Evolutionary conservation across 2,113 vertebrate genomes (phyloP).

Genomic region (Conger conger): DNA sequence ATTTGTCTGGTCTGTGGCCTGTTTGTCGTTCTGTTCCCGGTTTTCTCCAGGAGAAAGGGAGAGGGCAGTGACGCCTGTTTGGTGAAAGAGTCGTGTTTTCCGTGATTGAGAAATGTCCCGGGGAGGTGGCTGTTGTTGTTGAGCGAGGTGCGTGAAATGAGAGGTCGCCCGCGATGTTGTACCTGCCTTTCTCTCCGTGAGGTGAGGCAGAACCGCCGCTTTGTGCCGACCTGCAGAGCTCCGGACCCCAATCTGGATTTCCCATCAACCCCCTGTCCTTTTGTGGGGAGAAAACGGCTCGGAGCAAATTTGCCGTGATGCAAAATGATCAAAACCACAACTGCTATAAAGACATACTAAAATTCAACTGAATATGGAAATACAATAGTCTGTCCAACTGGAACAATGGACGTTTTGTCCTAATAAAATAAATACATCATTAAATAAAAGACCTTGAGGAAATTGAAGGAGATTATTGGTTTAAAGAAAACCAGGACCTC

Average conservation of each 20-base stretch:
- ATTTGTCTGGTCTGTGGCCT: not conserved
- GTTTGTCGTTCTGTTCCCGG: not conserved
- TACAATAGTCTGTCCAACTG: not conserved
- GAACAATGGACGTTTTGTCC: not conserved
- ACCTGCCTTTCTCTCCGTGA: not conserved
- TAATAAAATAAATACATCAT: not conserved
- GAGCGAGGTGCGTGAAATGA: not conserved
- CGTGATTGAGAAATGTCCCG: not conserved
- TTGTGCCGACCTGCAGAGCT: constrained; percentile 3
- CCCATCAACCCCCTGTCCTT: not conserved
- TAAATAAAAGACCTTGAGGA: not conserved
- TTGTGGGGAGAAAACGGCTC: not conserved
- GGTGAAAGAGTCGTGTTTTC: not conserved
- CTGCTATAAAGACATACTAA: not conserved
- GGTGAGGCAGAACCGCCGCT: not conserved
- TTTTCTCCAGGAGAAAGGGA: not conserved
- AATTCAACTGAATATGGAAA: not conserved
- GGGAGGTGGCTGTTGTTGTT: too few species aligned
- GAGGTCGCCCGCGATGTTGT: not conserved
- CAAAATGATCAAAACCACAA: not conserved
- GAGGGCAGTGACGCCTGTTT: not conserved
- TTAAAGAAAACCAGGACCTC: not conserved
- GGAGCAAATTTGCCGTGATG: constrained; percentile 3
- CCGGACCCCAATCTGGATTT: not conserved
- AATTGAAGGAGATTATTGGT: not conserved